phyloP scores from a whole-genome alignment of 1,140 invertebrate species.

The Nymphalis io region DNA sequence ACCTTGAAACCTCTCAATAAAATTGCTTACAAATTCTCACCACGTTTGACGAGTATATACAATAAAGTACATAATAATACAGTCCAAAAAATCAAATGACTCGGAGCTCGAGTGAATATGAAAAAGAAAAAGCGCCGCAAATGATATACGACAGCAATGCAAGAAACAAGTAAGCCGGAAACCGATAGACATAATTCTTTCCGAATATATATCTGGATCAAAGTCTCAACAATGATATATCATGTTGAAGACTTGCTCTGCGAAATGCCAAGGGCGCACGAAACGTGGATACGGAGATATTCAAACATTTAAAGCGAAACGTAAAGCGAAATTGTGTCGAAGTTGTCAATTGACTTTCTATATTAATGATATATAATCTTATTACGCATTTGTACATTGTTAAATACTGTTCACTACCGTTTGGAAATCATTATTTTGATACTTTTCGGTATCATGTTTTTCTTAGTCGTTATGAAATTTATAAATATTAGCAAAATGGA shows the following conservation, averaged over 20 bases:
- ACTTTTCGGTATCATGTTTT: too few species aligned
- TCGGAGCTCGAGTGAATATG: not conserved
- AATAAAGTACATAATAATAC: too few species aligned
- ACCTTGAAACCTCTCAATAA: too few species aligned
- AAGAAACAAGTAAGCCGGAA: constrained; percentile 21
- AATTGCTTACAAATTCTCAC: too few species aligned
- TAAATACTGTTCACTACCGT: too few species aligned
- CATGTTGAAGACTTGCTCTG: constrained; percentile 57
- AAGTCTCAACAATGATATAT: constrained; percentile 50
- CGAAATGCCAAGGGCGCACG: constrained; percentile 14
- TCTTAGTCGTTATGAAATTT: too few species aligned
- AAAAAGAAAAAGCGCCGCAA: not conserved
- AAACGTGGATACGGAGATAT: constrained; percentile 6
- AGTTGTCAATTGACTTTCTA: not conserved
- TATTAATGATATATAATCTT: not conserved
- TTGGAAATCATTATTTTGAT: too few species aligned
- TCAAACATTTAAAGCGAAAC: not conserved
- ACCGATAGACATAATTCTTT: constrained; percentile 32
- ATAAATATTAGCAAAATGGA: too few species aligned
- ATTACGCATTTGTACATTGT: too few species aligned
- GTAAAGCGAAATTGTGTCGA: too few species aligned
- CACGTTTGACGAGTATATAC: too few species aligned
- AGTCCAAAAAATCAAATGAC: too few species aligned
- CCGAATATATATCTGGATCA: constrained; percentile 64
- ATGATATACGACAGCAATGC: not conserved